Percentiles rank a stretch among this genome's conserved stretches.
Conservation (phyloP, 2,797 vertebrate species). For the Emydoidea blandingii region DNA sequence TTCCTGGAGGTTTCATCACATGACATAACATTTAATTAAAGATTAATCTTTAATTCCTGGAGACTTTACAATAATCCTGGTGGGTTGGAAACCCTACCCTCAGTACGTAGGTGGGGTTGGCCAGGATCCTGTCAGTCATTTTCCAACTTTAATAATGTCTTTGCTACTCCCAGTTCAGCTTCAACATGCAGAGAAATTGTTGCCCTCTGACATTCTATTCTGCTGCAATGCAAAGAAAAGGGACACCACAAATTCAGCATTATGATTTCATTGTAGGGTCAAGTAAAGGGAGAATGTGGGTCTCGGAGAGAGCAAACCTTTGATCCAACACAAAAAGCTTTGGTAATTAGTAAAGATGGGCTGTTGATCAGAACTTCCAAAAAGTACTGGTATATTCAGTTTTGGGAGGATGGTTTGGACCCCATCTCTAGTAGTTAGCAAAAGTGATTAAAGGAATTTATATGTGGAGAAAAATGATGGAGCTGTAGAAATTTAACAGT, state of each 20-base stretch:
- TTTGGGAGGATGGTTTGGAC: neutral
- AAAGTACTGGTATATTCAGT: neutral
- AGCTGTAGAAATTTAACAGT: neutral
- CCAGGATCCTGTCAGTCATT: neutral
- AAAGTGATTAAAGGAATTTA: neutral
- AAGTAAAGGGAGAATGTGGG: neutral
- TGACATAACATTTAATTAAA: neutral
- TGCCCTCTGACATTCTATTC: accelerated
- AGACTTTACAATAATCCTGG: neutral
- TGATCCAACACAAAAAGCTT: accelerated
- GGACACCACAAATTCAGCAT: neutral
- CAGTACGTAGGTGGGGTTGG: accelerated
- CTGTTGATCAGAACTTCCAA: neutral
- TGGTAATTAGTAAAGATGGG: neutral
- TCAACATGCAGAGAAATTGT: neutral
- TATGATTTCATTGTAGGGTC: neutral
- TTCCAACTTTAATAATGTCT: neutral
- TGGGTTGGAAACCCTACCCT: accelerated
- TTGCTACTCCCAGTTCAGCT: neutral
- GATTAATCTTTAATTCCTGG: neutral
- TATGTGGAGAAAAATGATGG: neutral
- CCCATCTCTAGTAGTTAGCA: accelerated
- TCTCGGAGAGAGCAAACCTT: neutral
- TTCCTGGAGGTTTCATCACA: neutral
- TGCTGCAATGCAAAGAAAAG: neutral